Percentiles rank a stretch among this genome's conserved stretches.
These are phyloP conservation scores for Xestobium rufovillosum DNA, from an alignment of 2,888 invertebrate genomes.

Conservation along the genomic window DNA sequence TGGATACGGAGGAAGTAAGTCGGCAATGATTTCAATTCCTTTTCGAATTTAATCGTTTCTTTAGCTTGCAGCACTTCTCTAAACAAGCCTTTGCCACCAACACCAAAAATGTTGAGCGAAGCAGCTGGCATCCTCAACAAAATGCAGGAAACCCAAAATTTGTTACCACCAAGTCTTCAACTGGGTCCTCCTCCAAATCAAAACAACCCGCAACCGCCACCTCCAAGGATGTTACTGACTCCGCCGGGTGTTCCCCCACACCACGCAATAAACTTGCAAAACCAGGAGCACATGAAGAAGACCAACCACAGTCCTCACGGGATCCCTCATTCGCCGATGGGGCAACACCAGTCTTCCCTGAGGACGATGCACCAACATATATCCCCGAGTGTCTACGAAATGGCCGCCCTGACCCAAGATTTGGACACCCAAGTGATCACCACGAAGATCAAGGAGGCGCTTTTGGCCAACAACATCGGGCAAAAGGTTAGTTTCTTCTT, in stretches of 20 bases:
- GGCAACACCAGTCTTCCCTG: constrained; percentile 55
- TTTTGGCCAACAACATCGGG: constrained; percentile 94
- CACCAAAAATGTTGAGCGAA: constrained; percentile 70
- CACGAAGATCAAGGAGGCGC: constrained; percentile 92
- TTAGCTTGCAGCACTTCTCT: constrained; percentile 32
- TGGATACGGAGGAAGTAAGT: constrained; percentile 82
- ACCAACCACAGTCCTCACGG: constrained; percentile 50
- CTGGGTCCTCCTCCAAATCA: constrained; percentile 42
- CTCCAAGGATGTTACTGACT: constrained; percentile 61
- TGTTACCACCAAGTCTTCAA: constrained; percentile 49
- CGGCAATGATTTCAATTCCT: constrained; percentile 37
- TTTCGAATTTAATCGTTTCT: constrained; percentile 38
- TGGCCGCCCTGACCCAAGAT: constrained; percentile 94
- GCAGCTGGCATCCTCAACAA: constrained; percentile 58
- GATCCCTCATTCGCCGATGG: constrained; percentile 50
- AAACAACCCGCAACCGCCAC: constrained; percentile 40
- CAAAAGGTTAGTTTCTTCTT: constrained; percentile 62
- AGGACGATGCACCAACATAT: constrained; percentile 74
- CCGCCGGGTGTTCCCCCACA: constrained; percentile 72
- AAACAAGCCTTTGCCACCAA: constrained; percentile 70
- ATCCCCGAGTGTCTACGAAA: constrained; percentile 94
- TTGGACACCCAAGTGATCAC: constrained; percentile 95
- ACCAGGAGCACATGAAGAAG: constrained; percentile 52
- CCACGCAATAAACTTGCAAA: constrained; percentile 59
- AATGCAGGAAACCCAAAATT: constrained; percentile 59